Base-by-base conservation (phyloP, 2,113 vertebrate genomes). In the Rutilus rutilus region DNA sequence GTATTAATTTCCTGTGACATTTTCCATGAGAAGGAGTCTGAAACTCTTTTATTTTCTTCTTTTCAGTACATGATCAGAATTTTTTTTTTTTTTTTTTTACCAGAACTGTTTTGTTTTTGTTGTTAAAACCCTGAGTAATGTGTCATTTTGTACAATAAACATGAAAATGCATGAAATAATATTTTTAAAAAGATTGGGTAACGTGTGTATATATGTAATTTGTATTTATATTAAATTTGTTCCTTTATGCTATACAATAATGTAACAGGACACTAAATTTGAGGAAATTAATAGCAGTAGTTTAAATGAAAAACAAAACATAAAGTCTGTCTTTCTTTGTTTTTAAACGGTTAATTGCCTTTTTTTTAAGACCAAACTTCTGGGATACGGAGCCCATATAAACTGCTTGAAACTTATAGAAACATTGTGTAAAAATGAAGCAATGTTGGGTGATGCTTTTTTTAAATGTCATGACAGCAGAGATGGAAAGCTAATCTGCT, bases 401-500 rank as follows among this genome's bases (percentile, higher is more conserved):
- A 42, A 60, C 23, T 25, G 23, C 42, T 23, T 71, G 50, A 60
- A 57, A 78, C 30, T 52, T 57, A 15, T 33, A 77, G 9, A 78
- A 57, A 42, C 45, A 2, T 21, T 27, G 25, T 14, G 23, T 6
- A 27, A 47, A 57, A 54, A 19, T 21, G 21, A 78, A 25, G 54
- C 2, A 6, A 78, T 60, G 54, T 25, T 71, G 36, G 67, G 19
- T 71, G 23, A 47, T 47, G 23, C n/a, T 75, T 42, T 74, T 75
- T 27, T 27, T 14, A 74, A 23, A 74, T 27, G 23, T 47, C 42
- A 14, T 27, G 60, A 27, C 11, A 62, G 21, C 4, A 19, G n/a
- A 45, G 57, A 25, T 64, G 36, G n/a, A 47, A 64, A 27, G 4
- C 78, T 80, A 27, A 80, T 82, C 62, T 33, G 79, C 60, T 14